Base-by-base conservation (phyloP, 1,140 invertebrate species). In the Anadara kagoshimensis region DNA sequence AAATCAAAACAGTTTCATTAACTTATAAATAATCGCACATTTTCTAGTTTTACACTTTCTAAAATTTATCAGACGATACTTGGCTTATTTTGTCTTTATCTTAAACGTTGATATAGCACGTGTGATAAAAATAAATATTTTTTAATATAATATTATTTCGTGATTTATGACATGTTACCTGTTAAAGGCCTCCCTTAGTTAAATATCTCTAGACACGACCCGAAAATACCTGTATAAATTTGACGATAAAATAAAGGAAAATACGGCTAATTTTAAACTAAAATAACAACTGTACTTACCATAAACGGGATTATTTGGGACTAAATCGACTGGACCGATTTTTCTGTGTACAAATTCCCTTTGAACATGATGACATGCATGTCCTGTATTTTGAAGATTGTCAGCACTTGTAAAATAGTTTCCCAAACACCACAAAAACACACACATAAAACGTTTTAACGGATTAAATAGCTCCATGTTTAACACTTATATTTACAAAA, bases 281-380 rank as follows among this genome's bases (percentile, higher is more conserved):
- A 47, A 44, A 51, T 36, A 7, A 36, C 7, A 7, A 36, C 2
- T 0, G 43, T 29, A 69, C 66, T 51, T 74, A 74, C 72, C 72
- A 69, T 74, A 51, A 54, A 74, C 43, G 7, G 57, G 64, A 56
- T 63, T 56, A 74, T 54, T 53, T 29, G 72, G 72, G 29, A 69
- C 65, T 62, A 74, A 47, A 69, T 54, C 18, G 8, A 41, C 29
- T n/a, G 54, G 45, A 16, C 66, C 72, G 20, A 74, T 74, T 26
- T 57, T 63, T 69, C 57, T 68, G 41, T 68, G 66, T 57, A 57
- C n/a, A 67, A 69, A 74, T 36, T 68, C 72, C n/a, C 56, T 66
- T 49, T 66, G 64, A 20, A 74, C 72, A 36, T 59, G 66, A 47
- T 69, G 65, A 69, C 72, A 74, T 56, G 2, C 29, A 36, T 36